Evolutionary conservation across 2,797 vertebrate species (phyloP).

Genomic region (Triplophysa yarkandensis): DNA sequence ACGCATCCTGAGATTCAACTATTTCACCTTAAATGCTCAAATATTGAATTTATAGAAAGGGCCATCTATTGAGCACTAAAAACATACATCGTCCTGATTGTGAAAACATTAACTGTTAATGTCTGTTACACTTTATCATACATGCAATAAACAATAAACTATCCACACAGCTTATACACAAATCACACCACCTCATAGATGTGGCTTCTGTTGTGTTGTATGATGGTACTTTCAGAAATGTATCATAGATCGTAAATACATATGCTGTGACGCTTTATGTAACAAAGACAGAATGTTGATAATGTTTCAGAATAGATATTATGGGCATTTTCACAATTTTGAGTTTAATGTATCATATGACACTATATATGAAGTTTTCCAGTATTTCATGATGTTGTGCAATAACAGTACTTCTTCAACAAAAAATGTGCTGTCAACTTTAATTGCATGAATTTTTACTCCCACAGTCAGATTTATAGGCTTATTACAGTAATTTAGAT

Average conservation of each 20-base stretch:
- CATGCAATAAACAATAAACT: background rate
- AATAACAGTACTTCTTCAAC: slow-evolving; percentile 25
- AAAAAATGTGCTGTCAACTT: slow-evolving; percentile 26
- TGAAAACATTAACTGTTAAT: background rate
- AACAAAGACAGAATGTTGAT: background rate
- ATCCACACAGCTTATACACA: background rate
- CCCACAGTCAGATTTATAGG: slow-evolving; percentile 16
- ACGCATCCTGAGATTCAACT: background rate
- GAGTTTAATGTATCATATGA: slow-evolving; percentile 19
- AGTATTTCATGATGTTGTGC: slow-evolving; percentile 12
- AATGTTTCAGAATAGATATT: background rate
- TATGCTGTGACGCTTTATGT: background rate
- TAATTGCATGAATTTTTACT: background rate
- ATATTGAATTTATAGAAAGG: background rate
- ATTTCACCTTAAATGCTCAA: too few species aligned
- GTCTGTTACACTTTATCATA: background rate
- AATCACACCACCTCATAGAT: background rate
- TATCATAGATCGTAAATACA: background rate
- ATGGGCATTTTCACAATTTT: background rate
- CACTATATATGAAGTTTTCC: slow-evolving; percentile 20
- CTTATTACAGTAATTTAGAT: slow-evolving; percentile 24
- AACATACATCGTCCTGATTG: background rate
- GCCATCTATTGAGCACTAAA: background rate
- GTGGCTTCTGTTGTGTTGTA: slow-evolving; percentile 11
- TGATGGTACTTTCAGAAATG: background rate